Base-by-base conservation (phyloP, 1,140 invertebrate species). In the Hirudo medicinalis region DNA sequence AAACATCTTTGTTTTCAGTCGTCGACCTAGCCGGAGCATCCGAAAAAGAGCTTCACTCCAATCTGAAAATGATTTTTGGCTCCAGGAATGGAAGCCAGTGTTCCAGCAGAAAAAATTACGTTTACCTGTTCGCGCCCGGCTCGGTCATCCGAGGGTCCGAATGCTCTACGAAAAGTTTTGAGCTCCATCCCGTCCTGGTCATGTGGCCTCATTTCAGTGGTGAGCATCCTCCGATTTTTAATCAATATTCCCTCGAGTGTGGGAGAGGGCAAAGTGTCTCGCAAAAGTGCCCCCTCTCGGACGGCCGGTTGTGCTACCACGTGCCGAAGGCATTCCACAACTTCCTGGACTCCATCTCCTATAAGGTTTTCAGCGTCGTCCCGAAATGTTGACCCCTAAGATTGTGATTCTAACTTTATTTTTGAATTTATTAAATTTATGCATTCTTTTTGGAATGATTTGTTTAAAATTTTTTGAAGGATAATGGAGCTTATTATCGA, bases 171-270 rank as follows among this genome's bases (percentile, higher is more conserved):
- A 49, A 27, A 40, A 27, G 22, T 9, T 53, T 54, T 13, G 20
- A 54, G 2, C 54, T 70, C 15, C 2, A 54, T 15, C n/a, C 53
- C 43, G 17, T 43, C 32, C 22, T n/a, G 22, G 17, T 20, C 20
- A 27, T 54, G 20, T 70, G 69, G 36, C 69, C 69, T n/a, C 69
- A 70, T 53, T 70, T 70, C 49, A 70, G 69, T 27, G 69, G 69
- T 13, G 69, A 70, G 49, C 20, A 70, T 13, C 22, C 49, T n/a
- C 69, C 69, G 11, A 63, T 63, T 25, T 63, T 63, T 63, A 32
- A 22, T 6, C 29, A 13, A 63, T 32, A 63, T 22, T 22, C 57
- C 22, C 8, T 63, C 57, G 29, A 22, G 22, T 63, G 57, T 15
- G 17, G 8, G 57, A 20, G 25, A 5, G 54, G 54, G 20, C 20